Base-by-base conservation (phyloP, 2,113 vertebrate species). In the Chitala chitala region DNA sequence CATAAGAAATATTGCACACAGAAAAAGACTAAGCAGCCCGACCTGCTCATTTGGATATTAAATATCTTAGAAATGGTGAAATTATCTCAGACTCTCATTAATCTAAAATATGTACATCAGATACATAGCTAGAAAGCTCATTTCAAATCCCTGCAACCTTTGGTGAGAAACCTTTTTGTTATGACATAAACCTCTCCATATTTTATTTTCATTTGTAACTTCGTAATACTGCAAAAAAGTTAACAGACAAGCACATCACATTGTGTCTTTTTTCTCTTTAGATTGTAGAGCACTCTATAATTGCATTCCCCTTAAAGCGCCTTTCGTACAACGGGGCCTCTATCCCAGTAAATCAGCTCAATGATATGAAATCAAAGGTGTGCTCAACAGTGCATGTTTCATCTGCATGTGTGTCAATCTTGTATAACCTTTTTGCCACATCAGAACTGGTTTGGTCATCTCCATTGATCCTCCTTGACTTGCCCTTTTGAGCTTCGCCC, bases 401-500 rank as follows among this genome's bases (percentile, higher is more conserved):
- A 59, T 15, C 29, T 6, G 56, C 29, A 31, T 24, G 56, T n/a
- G n/a, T n/a, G n/a, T n/a, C n/a, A n/a, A n/a, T n/a, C n/a, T n/a
- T 36, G 68, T 26, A 5, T 81, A 84, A 70, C 24, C 80, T 79
- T 48, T 78, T 73, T 59, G 36, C 69, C 20, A 73, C 1, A 38
- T 85, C 84, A 53, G 80, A 84, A 17, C 74, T 78, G 10, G 83
- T 77, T n/a, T 48, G 75, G 20, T 83, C 79, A 77, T 78, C 10
- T 56, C 64, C 80, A 29, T 77, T 87, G 9, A 71, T 71, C 72
- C 78, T 78, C 81, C 81, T 91, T 12, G 42, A 55, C 38, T 82
- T 84, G 26, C 63, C 3, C 80, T 89, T 90, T 59, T 48, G 81
- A 79, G 83, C 69, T 78, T 71, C 85, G 46, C 63, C 73, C 75